phyloP scores from a whole-genome alignment of 2,888 invertebrate genomes.

The Drosophila ochracea region DNA sequence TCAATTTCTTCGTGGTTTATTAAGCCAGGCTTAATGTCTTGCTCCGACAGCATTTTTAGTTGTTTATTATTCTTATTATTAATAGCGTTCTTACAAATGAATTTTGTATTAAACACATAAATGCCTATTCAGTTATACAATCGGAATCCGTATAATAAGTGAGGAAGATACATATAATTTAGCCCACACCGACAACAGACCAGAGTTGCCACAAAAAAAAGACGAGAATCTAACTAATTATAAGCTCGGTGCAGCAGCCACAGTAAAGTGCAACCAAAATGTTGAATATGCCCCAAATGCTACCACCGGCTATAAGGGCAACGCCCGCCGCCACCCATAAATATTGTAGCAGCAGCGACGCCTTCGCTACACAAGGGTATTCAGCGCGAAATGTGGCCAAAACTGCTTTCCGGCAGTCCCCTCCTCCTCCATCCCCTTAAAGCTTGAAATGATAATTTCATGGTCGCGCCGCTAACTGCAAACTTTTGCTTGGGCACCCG shows the following conservation, averaged over 20 bases:
- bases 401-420: constrained; percentile 67
- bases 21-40: background rate
- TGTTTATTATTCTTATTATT: background rate
- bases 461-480: constrained; percentile 39
- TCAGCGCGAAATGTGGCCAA: constrained; percentile 74
- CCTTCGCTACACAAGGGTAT: constrained; percentile 53
- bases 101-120: background rate
- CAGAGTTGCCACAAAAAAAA: constrained; percentile 9
- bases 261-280: constrained; percentile 54
- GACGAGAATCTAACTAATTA: constrained; percentile 67
- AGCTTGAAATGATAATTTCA: constrained; percentile 42
- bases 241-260: constrained; percentile 42
- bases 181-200: background rate
- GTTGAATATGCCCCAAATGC: constrained; percentile 50
- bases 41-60: constrained; percentile 6
- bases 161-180: background rate
- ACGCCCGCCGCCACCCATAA: constrained; percentile 43
- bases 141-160: too few species aligned
- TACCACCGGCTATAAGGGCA: constrained; percentile 51
- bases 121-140: background rate
- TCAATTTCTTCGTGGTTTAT: background rate
- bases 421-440: background rate
- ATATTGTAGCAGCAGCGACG: constrained; percentile 59
- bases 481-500: constrained; percentile 47
- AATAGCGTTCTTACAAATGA: too few species aligned